Evolutionary conservation across 2,888 invertebrate species (phyloP).

Genomic region (Heliconius ethilla): DNA sequence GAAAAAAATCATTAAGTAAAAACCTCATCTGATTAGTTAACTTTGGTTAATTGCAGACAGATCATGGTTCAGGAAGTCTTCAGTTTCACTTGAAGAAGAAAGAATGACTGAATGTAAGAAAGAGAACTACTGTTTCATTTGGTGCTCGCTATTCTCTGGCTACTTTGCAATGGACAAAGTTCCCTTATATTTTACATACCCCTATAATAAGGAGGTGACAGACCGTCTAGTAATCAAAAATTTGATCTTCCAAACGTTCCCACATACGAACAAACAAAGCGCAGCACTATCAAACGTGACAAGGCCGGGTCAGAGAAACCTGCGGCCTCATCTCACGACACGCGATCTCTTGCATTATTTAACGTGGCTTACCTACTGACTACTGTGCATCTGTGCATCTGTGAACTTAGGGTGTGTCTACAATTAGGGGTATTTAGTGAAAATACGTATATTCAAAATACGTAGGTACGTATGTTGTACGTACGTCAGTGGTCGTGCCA

Average conservation of each 20-base stretch:
- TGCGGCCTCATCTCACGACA: slow-evolving; percentile 28
- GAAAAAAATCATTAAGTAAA: background rate
- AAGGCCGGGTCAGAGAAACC: slow-evolving; percentile 41
- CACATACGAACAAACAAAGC: slow-evolving; percentile 18
- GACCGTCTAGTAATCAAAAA: background rate
- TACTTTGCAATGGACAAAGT: too few species aligned
- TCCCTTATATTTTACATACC: background rate
- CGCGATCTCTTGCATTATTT: slow-evolving; percentile 33
- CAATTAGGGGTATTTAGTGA: background rate
- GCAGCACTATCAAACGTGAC: slow-evolving; percentile 30
- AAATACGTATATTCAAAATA: too few species aligned
- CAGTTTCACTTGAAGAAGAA: too few species aligned
- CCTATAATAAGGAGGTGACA: background rate
- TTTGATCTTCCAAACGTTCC: background rate
- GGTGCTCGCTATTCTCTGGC: too few species aligned
- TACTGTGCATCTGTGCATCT: slow-evolving; percentile 11
- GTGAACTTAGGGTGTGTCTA: background rate
- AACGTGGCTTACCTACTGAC: slow-evolving; percentile 19
- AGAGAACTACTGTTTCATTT: too few species aligned
- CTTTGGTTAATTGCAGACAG: too few species aligned
- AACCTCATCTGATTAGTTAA: background rate
- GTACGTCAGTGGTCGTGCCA: too few species aligned
- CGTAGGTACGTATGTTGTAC: too few species aligned
- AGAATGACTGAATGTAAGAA: too few species aligned
- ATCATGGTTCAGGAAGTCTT: too few species aligned